Evolutionary conservation across 2,888 invertebrate species (phyloP).

Genomic region (Coremacera marginata): DNA sequence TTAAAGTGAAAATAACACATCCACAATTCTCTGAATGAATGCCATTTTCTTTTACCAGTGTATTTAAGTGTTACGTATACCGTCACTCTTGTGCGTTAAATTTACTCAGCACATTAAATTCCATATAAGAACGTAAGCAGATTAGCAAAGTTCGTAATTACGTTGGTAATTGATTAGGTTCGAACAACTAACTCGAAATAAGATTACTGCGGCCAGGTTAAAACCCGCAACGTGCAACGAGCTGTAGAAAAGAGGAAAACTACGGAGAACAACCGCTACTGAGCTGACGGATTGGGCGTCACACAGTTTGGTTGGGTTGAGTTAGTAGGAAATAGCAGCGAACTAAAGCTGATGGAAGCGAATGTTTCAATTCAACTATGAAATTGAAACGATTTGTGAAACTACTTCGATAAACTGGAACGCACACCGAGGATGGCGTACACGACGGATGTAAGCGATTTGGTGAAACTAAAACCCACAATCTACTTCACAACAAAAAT

Average conservation of each 20-base stretch:
- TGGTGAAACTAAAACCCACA: background rate
- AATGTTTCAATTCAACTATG: slow-evolving; percentile 58
- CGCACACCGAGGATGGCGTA: slow-evolving; percentile 16
- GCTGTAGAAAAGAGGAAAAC: background rate
- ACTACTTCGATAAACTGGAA: background rate
- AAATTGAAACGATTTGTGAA: slow-evolving; percentile 66
- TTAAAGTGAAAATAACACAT: no score
- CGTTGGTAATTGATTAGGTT: slow-evolving; percentile 70
- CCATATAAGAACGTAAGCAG: slow-evolving; percentile 59
- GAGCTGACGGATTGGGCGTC: background rate
- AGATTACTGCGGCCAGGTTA: slow-evolving; percentile 67
- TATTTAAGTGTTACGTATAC: background rate
- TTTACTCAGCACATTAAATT: slow-evolving; percentile 19
- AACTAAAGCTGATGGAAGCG: slow-evolving; percentile 16
- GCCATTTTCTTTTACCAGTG: background rate
- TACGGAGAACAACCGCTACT: background rate
- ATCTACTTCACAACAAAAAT: slow-evolving; percentile 6
- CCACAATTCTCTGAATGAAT: no score
- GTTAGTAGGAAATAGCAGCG: background rate
- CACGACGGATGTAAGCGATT: background rate
- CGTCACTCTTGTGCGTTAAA: background rate
- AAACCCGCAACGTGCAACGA: slow-evolving; percentile 15
- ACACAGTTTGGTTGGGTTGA: background rate
- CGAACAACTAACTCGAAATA: slow-evolving; percentile 70
- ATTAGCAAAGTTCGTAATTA: slow-evolving; percentile 70